Base-by-base conservation (phyloP, 2,797 vertebrate species). In the Podargus strigoides region DNA sequence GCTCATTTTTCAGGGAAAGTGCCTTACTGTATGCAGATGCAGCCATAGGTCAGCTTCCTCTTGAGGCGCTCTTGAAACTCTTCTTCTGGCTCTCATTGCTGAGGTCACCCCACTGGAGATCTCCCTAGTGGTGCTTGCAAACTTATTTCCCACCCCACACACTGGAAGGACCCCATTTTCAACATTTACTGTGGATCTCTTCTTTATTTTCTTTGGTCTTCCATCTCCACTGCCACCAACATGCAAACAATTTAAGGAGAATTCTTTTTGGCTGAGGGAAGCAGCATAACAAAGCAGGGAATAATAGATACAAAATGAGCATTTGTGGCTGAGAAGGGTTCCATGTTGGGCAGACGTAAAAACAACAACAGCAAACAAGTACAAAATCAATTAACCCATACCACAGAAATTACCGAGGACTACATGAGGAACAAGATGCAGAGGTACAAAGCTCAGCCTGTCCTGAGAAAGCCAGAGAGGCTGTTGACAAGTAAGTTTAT, bases 401-500 rank as follows among this genome's bases (percentile, higher is more conserved):
- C 39, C 15, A 78, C 82, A 79, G 68, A 76, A 86, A 64, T 73
- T 84, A 81, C 42, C 1, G 5, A 78, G n/a, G n/a, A 55, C 69
- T 86, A 30, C n/a, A 86, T 59, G 62, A 92, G 73, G 91, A 94
- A 69, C 63, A 89, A 66, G 74, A 69, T 53, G 36, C n/a, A 86
- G 77, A 90, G 91, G 77, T 95, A 91, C 90, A 95, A 87, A 92
- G 90, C 80, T 86, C 44, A 66, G 69, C 37, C 80, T 93, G 90
- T 90, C 83, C 89, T 76, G 68, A 89, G 89, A 89, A 94, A 91
- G 69, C 77, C 73, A 86, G 83, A 66, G 87, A 82, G 39, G 63
- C 93, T 94, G 96, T 87, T 96, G 95, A 96, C 96, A 96, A 96
- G 91, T 75, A 44, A 94, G 90, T 96, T 95, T 95, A 88, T 96